phyloP scores from a whole-genome alignment of 2,888 invertebrate species.

The Leptinotarsa rubiginosa region DNA sequence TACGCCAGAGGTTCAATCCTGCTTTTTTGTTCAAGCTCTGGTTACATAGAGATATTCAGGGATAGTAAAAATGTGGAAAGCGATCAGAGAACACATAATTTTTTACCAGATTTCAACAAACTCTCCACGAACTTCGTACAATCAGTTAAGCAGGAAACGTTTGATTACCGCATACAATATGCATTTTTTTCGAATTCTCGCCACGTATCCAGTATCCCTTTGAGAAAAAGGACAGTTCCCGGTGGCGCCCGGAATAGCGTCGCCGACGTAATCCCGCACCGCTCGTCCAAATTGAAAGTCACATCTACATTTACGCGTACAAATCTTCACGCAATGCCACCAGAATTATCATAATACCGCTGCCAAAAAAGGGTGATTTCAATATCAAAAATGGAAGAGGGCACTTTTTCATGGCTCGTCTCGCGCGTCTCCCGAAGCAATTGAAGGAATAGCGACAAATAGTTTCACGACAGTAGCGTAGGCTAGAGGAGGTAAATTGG shows the following conservation, averaged over 20 bases:
- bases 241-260: conserved; percentile 65
- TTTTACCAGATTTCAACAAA: too few relatives aligned
- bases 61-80: too few relatives aligned
- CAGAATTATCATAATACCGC: conserved; percentile 64
- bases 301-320: conserved; percentile 64
- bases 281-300: conserved; percentile 63
- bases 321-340: conserved; percentile 63
- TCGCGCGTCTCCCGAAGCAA: conserved; percentile 31
- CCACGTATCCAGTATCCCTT: conserved; percentile 57
- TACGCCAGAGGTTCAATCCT: too few relatives aligned
- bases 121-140: too few relatives aligned
- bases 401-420: conserved; percentile 51
- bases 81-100: too few relatives aligned
- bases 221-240: conserved; percentile 24
- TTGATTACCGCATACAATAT: conserved; percentile 50
- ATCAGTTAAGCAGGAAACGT: not conserved
- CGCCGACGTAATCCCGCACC: conserved; percentile 66
- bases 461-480: conserved; percentile 39
- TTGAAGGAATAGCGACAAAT: conserved; percentile 43
- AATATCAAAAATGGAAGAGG: conserved; percentile 57
- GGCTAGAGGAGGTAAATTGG: not conserved
- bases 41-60: too few relatives aligned
- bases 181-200: conserved; percentile 62
- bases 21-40: too few relatives aligned
- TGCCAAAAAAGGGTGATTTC: conserved; percentile 29